phyloP scores from a whole-genome alignment of 2,888 invertebrate species.

The Carpatolechia fugitivella region DNA sequence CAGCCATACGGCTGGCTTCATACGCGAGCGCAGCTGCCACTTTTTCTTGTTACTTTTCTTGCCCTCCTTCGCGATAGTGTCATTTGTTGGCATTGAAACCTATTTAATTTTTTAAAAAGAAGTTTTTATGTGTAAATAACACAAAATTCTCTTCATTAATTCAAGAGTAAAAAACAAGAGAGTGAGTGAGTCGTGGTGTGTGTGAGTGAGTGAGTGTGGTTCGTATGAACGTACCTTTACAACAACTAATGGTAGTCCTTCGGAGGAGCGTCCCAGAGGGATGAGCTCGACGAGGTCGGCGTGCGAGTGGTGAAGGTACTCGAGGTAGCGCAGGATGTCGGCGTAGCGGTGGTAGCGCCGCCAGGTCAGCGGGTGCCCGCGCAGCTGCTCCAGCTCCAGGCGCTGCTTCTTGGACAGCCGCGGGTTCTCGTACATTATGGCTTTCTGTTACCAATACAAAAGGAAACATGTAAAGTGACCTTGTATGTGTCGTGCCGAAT shows the following conservation, averaged over 20 bases:
- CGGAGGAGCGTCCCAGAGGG: conserved; percentile 85
- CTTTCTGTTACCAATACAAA: conserved; percentile 67
- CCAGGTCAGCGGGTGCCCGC: conserved; percentile 85
- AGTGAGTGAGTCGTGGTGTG: too few species aligned
- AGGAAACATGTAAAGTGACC: too few species aligned
- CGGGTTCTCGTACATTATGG: conserved; percentile 83
- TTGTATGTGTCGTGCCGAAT: too few species aligned
- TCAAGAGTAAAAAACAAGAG: too few species aligned
- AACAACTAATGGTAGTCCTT: conserved; percentile 84
- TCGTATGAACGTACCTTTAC: conserved; percentile 83
- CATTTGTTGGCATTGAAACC: conserved; percentile 60
- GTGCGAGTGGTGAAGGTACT: conserved; percentile 82
- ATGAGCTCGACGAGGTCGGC: conserved; percentile 83
- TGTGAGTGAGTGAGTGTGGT: too few species aligned
- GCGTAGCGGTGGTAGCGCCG: conserved; percentile 84
- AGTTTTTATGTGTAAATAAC: too few species aligned
- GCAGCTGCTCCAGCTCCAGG: conserved; percentile 74
- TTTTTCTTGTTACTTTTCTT: conserved; percentile 59
- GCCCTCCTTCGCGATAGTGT: conserved; percentile 38
- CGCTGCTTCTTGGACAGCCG: conserved; percentile 81
- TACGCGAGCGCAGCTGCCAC: conserved; percentile 64
- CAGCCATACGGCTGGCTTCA: conserved; percentile 88
- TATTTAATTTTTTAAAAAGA: conserved; percentile 23
- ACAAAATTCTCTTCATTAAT: too few species aligned
- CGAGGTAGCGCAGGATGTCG: conserved; percentile 84